These are phyloP conservation scores for Saguinus oedipus DNA, from an alignment of 2,797 vertebrate species.

Conservation along the genomic window DNA sequence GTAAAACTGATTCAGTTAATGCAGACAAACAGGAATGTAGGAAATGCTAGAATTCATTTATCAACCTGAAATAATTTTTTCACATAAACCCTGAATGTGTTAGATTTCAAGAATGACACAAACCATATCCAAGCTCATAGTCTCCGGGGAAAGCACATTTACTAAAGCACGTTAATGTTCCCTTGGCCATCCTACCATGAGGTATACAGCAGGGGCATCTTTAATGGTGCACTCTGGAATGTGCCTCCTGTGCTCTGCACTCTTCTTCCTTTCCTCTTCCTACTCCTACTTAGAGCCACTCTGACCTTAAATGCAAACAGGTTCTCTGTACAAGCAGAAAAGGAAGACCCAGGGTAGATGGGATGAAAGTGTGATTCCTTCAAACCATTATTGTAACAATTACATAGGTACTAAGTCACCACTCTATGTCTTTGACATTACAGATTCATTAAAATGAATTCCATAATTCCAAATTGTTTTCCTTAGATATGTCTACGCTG, in stretches of 20 bases:
- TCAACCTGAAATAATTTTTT: neutral
- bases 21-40: neutral
- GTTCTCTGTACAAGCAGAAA: neutral
- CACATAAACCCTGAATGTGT: neutral
- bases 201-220: fast-evolving
- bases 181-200: neutral
- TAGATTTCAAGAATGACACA: neutral
- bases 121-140: neutral
- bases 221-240: fast-evolving
- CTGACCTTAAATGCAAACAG: neutral
- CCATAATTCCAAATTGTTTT: neutral
- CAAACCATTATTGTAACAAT: neutral
- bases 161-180: neutral
- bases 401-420: neutral
- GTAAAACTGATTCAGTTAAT: neutral
- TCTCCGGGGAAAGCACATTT: neutral
- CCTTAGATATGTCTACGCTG: neutral
- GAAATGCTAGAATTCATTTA: neutral
- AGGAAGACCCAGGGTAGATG: neutral
- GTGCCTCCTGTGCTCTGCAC: neutral
- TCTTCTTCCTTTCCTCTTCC: neutral
- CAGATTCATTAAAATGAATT: neutral
- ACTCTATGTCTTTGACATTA: neutral
- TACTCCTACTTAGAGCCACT: neutral
- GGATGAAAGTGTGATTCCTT: neutral